Conservation (phyloP, 2,797 vertebrate species). For the Lutjanus argentimaculatus region DNA sequence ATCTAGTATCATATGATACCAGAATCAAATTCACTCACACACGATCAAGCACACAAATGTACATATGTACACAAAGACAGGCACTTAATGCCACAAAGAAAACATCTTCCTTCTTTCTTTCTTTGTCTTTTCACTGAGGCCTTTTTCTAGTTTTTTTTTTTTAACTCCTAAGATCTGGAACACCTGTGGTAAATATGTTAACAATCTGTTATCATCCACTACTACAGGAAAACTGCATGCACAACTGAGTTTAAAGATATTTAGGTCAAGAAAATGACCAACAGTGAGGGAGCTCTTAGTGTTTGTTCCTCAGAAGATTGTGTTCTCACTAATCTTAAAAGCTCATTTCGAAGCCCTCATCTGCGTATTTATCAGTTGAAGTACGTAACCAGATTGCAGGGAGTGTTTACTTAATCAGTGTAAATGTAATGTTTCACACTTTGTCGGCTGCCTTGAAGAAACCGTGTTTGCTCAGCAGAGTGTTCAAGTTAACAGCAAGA, state of each 20-base stretch:
- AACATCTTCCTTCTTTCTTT: background rate
- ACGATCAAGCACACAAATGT: no score
- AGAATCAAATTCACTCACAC: no score
- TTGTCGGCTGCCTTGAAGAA: no score
- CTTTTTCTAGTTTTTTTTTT: background rate
- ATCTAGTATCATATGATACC: no score
- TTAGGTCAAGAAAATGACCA: background rate
- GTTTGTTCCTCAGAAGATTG: slow-evolving; percentile 1
- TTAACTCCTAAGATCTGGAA: background rate
- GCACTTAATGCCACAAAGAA: background rate
- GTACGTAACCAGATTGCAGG: rapidly evolving
- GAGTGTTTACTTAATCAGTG: background rate
- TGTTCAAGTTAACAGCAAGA: no score
- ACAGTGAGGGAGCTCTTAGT: background rate
- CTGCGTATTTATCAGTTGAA: slow-evolving; percentile 11
- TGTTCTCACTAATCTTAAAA: background rate
- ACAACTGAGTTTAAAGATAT: background rate
- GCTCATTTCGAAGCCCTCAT: background rate
- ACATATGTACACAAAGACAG: background rate
- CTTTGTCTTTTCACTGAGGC: background rate
- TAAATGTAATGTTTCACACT: no score
- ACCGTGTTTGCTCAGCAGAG: no score
- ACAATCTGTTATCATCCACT: background rate
- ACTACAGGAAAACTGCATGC: background rate
- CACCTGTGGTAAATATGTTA: background rate